Evolutionary conservation across 2,113 vertebrate genomes (phyloP).

Genomic region (Nematolebias whitei): DNA sequence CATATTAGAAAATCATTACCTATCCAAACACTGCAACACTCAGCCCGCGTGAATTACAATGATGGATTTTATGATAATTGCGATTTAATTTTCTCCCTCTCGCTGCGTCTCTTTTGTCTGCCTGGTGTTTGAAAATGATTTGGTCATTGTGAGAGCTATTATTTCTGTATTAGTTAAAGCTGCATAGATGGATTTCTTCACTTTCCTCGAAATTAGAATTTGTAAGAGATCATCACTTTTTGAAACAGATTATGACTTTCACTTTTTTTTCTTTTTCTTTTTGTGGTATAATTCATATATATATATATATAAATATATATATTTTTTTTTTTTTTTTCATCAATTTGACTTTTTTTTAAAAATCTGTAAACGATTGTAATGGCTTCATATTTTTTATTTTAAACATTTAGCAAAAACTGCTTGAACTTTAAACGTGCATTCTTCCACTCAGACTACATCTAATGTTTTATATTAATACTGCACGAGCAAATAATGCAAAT

Average conservation of each 20-base stretch:
- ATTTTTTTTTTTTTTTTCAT: background rate
- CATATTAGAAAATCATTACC: conserved; percentile 99
- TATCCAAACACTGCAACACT: conserved; percentile 98
- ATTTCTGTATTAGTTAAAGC: conserved; percentile 97
- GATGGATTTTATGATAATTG: conserved; percentile 99
- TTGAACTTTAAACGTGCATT: background rate
- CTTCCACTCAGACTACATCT: background rate
- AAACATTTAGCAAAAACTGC: background rate
- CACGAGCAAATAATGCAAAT: conserved; percentile 25
- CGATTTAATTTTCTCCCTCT: conserved; percentile 91
- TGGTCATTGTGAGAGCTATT: conserved; percentile 91
- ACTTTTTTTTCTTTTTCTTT: conserved; percentile 25
- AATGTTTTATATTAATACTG: conserved; percentile 9
- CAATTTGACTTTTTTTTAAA: background rate
- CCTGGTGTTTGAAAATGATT: conserved; percentile 92
- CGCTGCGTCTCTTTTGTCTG: conserved; percentile 77
- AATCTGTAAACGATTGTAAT: no score
- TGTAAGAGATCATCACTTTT: conserved; percentile 61
- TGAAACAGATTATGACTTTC: conserved; percentile 53
- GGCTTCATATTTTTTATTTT: background rate
- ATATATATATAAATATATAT: no score
- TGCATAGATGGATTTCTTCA: conserved; percentile 84
- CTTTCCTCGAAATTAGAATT: conserved; percentile 68
- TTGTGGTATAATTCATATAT: conserved; percentile 15
- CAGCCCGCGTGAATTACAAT: conserved; percentile 95